Base-by-base conservation (phyloP, 2,113 vertebrate species). In the Ginglymostoma cirratum region DNA sequence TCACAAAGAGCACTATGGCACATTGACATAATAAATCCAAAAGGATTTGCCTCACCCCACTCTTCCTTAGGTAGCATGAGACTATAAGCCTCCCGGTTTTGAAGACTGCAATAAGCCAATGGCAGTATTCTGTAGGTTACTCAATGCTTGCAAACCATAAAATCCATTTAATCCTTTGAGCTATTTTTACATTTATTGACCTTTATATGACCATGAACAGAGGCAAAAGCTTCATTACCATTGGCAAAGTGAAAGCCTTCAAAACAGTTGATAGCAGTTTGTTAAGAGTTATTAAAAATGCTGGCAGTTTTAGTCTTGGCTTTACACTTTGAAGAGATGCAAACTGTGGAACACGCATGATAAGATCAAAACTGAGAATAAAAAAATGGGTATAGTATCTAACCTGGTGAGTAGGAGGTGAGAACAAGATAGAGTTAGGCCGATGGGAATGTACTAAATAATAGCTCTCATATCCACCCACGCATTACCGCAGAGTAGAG, bases 401-500 rank as follows among this genome's bases (percentile, higher is more conserved):
- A 95, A 76, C 94, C 94, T 48, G 24, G 38, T 76, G 94, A 95
- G 67, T 95, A 52, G 94, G 67, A 52, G 69, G 94, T 95, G 94
- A 72, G 94, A 95, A 95, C 67, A 70, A 95, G 94, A 52, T 45
- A 95, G 94, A 95, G 67, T 76, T 95, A 95, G 66, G 94, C 94
- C 69, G 69, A 14, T 95, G 94, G 94, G 94, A 95, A 95, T 95
- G 94, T 95, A 76, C 67, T 76, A 70, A 72, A 27, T 95, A 95
- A 95, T 95, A 95, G 69, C 94, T 95, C 94, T 95, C 94, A 95
- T 95, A 95, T 45, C 67, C 94, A 95, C 94, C 94, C 94, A 95
- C 94, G 69, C 94, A 95, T 95, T 52, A 95, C 94, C 94, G 24
- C 94, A 95, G 27, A 95, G 94, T 95, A 95, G 94, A 95, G 52